phyloP scores from a whole-genome alignment of 1,140 invertebrate species.

The Lucilia cuprina region DNA sequence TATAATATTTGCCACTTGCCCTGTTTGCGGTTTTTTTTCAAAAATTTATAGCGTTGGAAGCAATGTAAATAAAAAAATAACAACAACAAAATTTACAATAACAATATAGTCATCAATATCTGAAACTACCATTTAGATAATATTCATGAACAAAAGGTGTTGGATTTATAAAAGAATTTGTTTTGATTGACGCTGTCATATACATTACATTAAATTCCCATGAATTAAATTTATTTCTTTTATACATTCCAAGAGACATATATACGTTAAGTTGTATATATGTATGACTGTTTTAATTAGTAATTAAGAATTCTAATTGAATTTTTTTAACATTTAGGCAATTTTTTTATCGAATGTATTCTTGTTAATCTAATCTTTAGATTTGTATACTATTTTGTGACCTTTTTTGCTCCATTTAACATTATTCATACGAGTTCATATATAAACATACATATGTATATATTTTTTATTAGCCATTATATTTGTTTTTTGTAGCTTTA shows the following conservation, averaged over 20 bases:
- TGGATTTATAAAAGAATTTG: not conserved
- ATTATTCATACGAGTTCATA: not conserved
- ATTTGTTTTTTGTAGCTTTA: not conserved
- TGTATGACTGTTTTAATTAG: too few relatives aligned
- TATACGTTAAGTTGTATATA: not conserved
- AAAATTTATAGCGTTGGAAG: not conserved
- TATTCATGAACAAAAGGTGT: not conserved
- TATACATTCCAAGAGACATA: not conserved
- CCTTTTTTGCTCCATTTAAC: conserved; percentile 31
- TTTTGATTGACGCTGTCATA: conserved; percentile 1
- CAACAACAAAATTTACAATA: too few relatives aligned
- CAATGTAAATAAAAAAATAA: not conserved
- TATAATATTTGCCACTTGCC: too few relatives aligned
- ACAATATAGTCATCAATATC: not conserved
- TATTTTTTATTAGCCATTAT: conserved; percentile 25
- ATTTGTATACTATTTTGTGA: not conserved
- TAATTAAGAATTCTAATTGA: not conserved
- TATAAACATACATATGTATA: too few relatives aligned
- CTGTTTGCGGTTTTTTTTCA: too few relatives aligned
- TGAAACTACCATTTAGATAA: not conserved
- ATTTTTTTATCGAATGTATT: not conserved
- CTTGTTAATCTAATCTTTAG: not conserved
- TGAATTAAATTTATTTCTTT: not conserved
- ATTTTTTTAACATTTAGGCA: not conserved
- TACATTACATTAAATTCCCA: too few relatives aligned